Conservation (phyloP, 2,113 vertebrate genomes). For the Tor tambroides region DNA sequence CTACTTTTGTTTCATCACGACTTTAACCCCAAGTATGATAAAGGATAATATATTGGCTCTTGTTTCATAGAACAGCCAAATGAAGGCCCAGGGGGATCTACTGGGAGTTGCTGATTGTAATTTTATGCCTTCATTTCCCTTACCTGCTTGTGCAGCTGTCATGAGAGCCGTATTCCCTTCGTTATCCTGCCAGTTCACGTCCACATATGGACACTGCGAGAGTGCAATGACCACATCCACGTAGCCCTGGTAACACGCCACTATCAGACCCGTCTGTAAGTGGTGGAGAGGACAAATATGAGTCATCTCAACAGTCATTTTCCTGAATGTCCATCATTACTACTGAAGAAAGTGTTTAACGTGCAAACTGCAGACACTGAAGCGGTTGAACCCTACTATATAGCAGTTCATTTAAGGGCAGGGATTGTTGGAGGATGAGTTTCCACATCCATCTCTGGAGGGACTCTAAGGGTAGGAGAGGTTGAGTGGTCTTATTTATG, state of each 20-base stretch:
- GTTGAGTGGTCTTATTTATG: neutral
- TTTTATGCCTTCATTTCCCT: constrained; percentile 51
- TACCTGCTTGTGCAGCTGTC: constrained; percentile 95
- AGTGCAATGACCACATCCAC: constrained; percentile 90
- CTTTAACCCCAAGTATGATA: neutral
- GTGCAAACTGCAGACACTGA: constrained; percentile 4
- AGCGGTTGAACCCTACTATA: neutral
- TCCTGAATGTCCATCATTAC: constrained; percentile 7
- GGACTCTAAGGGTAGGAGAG: neutral
- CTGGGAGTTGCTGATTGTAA: neutral
- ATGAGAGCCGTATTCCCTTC: constrained; percentile 97
- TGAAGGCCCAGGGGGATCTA: neutral
- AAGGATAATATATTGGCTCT: neutral
- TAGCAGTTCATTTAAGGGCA: neutral
- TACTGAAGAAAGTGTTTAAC: constrained; percentile 14
- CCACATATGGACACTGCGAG: constrained; percentile 88
- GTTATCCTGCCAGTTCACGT: constrained; percentile 98
- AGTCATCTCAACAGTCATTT: neutral
- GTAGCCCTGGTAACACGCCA: constrained; percentile 94
- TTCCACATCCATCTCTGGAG: neutral
- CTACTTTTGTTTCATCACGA: neutral
- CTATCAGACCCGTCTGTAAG: constrained; percentile 86
- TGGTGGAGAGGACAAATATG: constrained; percentile 27
- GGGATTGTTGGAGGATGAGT: constrained; percentile 13
- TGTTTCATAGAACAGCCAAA: neutral